Conservation (phyloP, 1,140 invertebrate species). For the Centruroides sculpturatus region DNA sequence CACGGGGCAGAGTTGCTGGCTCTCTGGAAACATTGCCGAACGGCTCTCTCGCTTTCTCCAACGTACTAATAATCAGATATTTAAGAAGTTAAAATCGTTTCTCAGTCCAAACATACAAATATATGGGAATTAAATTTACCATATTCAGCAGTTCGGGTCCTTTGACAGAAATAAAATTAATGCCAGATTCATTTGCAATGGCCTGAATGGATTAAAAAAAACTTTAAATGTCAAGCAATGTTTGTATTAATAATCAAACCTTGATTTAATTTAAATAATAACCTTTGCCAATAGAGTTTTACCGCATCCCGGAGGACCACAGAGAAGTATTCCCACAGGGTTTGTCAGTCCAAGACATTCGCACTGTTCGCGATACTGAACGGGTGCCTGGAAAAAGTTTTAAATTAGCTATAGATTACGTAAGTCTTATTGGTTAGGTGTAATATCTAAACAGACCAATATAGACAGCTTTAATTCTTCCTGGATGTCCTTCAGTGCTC, state of each 20-base stretch:
- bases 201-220: conserved; percentile 31
- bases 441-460: conserved; percentile 39
- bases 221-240: no score
- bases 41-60: conserved; percentile 94
- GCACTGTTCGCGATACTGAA: conserved; percentile 66
- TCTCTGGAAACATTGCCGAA: conserved; percentile 83
- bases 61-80: conserved; percentile 57
- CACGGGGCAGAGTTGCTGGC: conserved; percentile 91
- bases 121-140: conserved; percentile 24
- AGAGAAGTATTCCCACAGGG: conserved; percentile 76
- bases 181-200: conserved; percentile 86
- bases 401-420: no score
- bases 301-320: conserved; percentile 83
- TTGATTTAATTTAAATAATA: no score
- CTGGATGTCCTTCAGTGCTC: conserved; percentile 72
- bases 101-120: conserved; percentile 21
- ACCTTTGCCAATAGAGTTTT: conserved; percentile 79
- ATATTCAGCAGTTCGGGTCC: conserved; percentile 91
- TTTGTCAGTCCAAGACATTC: conserved; percentile 55
- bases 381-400: conserved; percentile 45
- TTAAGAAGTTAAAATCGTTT: background rate
- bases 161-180: conserved; percentile 95
- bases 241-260: no score
- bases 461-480: conserved; percentile 82
- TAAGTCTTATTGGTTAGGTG: no score